Base-by-base conservation (phyloP, 2,113 vertebrate species). In the Daphoenositta chrysoptera region DNA sequence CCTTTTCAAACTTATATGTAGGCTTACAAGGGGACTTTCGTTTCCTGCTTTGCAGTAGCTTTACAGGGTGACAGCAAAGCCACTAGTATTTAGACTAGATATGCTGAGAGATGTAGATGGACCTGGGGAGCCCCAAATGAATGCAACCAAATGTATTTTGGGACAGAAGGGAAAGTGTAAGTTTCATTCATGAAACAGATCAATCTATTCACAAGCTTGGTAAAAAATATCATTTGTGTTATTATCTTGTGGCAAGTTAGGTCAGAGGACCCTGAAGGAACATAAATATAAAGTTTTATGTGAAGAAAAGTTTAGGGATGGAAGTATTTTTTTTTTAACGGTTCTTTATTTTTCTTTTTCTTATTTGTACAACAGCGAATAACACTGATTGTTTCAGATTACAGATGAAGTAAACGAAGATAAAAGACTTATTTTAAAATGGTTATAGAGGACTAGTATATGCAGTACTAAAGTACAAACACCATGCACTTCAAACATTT, bases 331-430 rank as follows among this genome's bases (percentile, higher is more conserved):
- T 72, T 83, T 65, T 35, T 2, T 8, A 68, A 48, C 11, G 1
- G 2, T 13, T 70, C 37, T 89, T 78, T 65, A 26, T 54, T 57
- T 77, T 47, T 54, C 1, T 0, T n/a, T 82, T 88, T 87, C 30
- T 47, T 53, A 57, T 69, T 81, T 3, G 3, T 68, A 13, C 15
- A 47, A 35, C 13, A 68, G 12, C 26, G 86, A 82, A 17, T 12
- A 89, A 64, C 18, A 11, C 6, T 26, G 20, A 83, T 87, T 39
- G 21, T 91, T 91, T 91, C n/a, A 76, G 40, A 33, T 70, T 82
- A 51, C 44, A 65, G 39, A 69, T 57, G 21, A 89, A 61, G 44
- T 45, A 68, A 96, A 77, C 63, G 48, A 93, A 84, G 39, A 84
- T 75, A 70, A 77, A 91, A 75, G 40, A 47, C 22, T 73, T 72